Evolutionary conservation across 2,888 invertebrate genomes (phyloP).

Genomic region (Nomada ruficornis): DNA sequence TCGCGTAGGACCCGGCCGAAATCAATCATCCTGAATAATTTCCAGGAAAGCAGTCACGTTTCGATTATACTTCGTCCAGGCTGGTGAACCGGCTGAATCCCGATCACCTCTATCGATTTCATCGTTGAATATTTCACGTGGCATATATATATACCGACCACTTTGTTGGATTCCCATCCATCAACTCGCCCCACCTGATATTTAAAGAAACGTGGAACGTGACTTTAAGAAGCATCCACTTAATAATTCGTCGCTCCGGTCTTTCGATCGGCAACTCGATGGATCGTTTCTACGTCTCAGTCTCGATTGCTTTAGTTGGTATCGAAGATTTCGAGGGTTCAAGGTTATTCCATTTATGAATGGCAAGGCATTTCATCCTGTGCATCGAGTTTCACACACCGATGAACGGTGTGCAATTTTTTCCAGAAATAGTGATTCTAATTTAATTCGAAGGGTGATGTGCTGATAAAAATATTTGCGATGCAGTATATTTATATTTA

Average conservation of each 20-base stretch:
- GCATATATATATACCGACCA: constrained; percentile 12
- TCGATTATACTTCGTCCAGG: constrained; percentile 13
- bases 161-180: constrained; percentile 46
- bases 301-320: not conserved
- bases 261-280: not conserved
- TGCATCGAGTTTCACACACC: no score
- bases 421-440: no score
- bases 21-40: constrained; percentile 47
- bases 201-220: constrained; percentile 32
- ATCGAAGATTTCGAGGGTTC: not conserved
- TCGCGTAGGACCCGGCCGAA: constrained; percentile 2
- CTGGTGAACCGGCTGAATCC: constrained; percentile 9
- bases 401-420: no score
- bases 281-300: not conserved
- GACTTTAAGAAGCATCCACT: constrained; percentile 34
- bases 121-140: constrained; percentile 53
- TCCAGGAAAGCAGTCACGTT: constrained; percentile 24
- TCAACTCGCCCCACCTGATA: constrained; percentile 22
- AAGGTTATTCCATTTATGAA: not conserved
- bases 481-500: no score
- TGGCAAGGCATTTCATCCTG: no score
- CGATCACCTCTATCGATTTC: constrained; percentile 41
- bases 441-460: no score
- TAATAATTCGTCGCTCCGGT: constrained; percentile 28
- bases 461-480: no score